These are phyloP conservation scores for Bryconaethiops microstoma DNA, from an alignment of 2,797 vertebrate species.

Conservation along the genomic window DNA sequence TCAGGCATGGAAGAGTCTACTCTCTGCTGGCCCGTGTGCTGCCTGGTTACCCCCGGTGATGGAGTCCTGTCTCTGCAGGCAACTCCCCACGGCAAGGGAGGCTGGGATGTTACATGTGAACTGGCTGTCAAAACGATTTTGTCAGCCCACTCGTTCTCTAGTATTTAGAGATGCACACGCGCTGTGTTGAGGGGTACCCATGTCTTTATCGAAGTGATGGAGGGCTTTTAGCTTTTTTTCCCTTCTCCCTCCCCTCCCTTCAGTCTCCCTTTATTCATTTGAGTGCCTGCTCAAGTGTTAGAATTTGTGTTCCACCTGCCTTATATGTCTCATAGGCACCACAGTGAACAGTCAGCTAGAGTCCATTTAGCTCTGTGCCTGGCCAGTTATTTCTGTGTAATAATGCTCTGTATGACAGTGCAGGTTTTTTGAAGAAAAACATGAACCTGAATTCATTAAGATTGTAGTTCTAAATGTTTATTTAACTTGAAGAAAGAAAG, in stretches of 20 bases:
- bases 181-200: slow-evolving; percentile 71
- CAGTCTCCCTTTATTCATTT: slow-evolving; percentile 64
- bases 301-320: slow-evolving; percentile 69
- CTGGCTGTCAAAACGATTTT: slow-evolving; percentile 86
- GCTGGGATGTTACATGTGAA: slow-evolving; percentile 84
- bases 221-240: slow-evolving; percentile 74
- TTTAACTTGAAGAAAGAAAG: neutral
- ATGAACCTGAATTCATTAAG: neutral
- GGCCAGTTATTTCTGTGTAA: neutral
- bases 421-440: neutral
- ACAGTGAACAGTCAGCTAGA: slow-evolving; percentile 54
- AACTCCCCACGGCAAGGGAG: slow-evolving; percentile 77
- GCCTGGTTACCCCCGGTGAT: slow-evolving; percentile 73
- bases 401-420: neutral
- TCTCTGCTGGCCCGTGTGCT: slow-evolving; percentile 70
- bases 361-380: slow-evolving; percentile 8
- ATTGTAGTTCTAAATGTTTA: neutral
- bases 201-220: slow-evolving; percentile 78
- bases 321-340: slow-evolving; percentile 64
- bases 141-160: slow-evolving; percentile 76
- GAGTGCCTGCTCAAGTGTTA: slow-evolving; percentile 72
- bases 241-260: neutral
- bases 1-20: slow-evolving; percentile 68
- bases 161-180: slow-evolving; percentile 82
- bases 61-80: slow-evolving; percentile 77